These are phyloP conservation scores for Anarrhichthys ocellatus DNA, from an alignment of 2,113 vertebrate genomes.

Conservation along the genomic window DNA sequence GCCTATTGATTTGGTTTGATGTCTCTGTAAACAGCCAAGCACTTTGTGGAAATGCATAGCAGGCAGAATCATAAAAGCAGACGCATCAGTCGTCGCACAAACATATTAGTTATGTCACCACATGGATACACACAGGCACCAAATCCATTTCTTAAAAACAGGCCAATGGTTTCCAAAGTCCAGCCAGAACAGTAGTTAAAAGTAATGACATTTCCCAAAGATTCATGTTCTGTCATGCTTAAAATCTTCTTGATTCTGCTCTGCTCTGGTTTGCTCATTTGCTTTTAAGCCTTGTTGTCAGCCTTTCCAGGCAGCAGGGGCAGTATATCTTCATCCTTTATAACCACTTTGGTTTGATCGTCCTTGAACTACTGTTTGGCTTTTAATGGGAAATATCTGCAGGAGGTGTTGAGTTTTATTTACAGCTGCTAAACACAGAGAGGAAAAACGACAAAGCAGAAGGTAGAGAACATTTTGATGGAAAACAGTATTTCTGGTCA, in stretches of 20 bases:
- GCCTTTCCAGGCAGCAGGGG: slow-evolving; percentile 4
- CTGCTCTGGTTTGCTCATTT: slow-evolving; percentile 12
- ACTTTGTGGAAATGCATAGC: slow-evolving; percentile 65
- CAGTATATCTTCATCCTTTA: slow-evolving; percentile 4
- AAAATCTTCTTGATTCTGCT: slow-evolving; percentile 9
- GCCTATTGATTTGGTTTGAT: slow-evolving; percentile 74
- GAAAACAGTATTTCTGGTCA: not conserved
- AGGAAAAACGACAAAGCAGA: not conserved
- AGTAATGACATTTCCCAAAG: slow-evolving; percentile 35
- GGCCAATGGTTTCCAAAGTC: slow-evolving; percentile 44
- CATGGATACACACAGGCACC: slow-evolving; percentile 40
- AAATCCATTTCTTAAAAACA: slow-evolving; percentile 58
- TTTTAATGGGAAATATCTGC: slow-evolving; percentile 23
- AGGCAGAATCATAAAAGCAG: slow-evolving; percentile 52
- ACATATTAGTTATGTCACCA: slow-evolving; percentile 53
- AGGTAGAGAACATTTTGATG: not conserved
- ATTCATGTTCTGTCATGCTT: slow-evolving; percentile 20
- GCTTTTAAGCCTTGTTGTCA: slow-evolving; percentile 1
- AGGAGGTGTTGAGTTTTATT: not conserved
- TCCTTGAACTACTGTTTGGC: not conserved
- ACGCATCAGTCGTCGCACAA: slow-evolving; percentile 54
- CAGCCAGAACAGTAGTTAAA: slow-evolving; percentile 36
- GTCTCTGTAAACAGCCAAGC: slow-evolving; percentile 64
- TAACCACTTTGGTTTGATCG: slow-evolving; percentile 13
- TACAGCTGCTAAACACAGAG: not conserved